Percentiles rank a stretch among this genome's conserved stretches.
Conservation (phyloP, 1,140 invertebrate genomes). For the Zeugodacus cucurbitae region DNA sequence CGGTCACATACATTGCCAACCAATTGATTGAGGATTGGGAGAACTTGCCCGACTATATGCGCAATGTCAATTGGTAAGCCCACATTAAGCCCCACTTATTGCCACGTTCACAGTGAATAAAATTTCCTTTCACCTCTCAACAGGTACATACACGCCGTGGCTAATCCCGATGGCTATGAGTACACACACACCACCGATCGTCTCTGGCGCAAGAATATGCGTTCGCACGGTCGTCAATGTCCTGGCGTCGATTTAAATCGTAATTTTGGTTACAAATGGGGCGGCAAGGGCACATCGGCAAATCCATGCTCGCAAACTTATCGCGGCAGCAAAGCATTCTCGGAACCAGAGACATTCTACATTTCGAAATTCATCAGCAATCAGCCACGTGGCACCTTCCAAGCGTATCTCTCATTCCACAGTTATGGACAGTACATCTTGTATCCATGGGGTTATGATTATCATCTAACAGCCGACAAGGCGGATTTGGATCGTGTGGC, state of each 20-base stretch:
- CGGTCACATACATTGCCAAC: slow-evolving; percentile 84
- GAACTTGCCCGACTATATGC: slow-evolving; percentile 75
- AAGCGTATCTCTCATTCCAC: slow-evolving; percentile 86
- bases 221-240: slow-evolving; percentile 70
- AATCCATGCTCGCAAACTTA: slow-evolving; percentile 92
- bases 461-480: slow-evolving; percentile 75
- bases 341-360: slow-evolving; percentile 89
- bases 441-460: slow-evolving; percentile 86
- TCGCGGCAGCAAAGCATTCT: slow-evolving; percentile 87
- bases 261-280: slow-evolving; percentile 86
- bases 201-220: slow-evolving; percentile 85
- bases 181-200: slow-evolving; percentile 80
- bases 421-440: slow-evolving; percentile 90
- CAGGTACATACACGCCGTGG: slow-evolving; percentile 80
- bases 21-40: slow-evolving; percentile 80
- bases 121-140: background rate
- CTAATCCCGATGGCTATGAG: slow-evolving; percentile 91
- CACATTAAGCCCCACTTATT: slow-evolving; percentile 17
- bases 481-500: slow-evolving; percentile 77
- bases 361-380: slow-evolving; percentile 71
- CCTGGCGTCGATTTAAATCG: slow-evolving; percentile 84
- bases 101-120: background rate
- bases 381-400: slow-evolving; percentile 69
- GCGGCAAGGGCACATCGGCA: slow-evolving; percentile 82
- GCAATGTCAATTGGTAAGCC: slow-evolving; percentile 80